phyloP scores from a whole-genome alignment of 2,113 vertebrate genomes.

The Paramisgurnus dabryanus region DNA sequence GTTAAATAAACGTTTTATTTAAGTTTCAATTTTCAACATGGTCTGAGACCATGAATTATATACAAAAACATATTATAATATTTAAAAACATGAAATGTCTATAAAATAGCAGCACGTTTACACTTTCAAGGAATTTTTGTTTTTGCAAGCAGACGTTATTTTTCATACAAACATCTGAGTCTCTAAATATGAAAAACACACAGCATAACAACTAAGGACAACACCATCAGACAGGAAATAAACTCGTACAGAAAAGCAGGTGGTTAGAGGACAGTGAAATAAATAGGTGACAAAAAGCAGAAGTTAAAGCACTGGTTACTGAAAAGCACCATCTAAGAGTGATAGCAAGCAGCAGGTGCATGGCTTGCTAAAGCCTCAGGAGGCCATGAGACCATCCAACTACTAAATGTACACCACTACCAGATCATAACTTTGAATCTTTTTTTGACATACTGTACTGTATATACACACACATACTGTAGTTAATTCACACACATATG shows the following conservation, averaged over 20 bases:
- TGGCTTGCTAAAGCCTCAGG: conserved; percentile 31
- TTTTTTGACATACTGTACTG: not conserved
- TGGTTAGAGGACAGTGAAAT: conserved; percentile 17
- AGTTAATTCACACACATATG: too few relatives aligned
- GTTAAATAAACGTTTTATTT: too few relatives aligned
- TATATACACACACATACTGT: too few relatives aligned
- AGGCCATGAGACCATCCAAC: not conserved
- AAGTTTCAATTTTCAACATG: too few relatives aligned
- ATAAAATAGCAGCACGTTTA: not conserved
- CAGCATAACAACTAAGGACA: not conserved
- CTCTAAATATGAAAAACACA: not conserved
- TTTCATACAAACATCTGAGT: conserved; percentile 8
- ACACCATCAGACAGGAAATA: conserved; percentile 7
- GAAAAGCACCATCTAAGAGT: conserved; percentile 53
- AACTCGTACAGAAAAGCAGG: conserved; percentile 43
- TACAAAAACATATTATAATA: too few relatives aligned
- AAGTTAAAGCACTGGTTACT: conserved; percentile 51
- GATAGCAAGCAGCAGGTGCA: conserved; percentile 53
- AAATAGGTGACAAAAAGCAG: conserved; percentile 42
- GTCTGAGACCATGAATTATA: too few relatives aligned
- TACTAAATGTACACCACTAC: not conserved
- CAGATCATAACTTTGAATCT: not conserved
- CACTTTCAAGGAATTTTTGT: conserved; percentile 29
- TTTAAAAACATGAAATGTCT: not conserved
- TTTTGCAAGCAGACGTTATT: conserved; percentile 8